Base-by-base conservation (phyloP, 1,140 invertebrate species). In the Pentalonia nigronervosa region DNA sequence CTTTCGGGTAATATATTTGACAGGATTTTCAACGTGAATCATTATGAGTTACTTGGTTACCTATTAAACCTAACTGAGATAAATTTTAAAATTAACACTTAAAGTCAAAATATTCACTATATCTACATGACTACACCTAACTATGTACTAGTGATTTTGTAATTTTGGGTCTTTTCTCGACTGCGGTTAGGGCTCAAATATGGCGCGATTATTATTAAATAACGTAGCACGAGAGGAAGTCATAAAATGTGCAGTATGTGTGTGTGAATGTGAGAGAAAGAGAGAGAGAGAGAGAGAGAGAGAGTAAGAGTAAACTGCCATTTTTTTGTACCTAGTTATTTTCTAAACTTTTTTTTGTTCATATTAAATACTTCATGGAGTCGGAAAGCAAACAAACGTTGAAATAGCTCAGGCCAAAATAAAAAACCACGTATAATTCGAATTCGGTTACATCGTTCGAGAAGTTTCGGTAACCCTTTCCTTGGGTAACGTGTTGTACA, bases 401-500 rank as follows among this genome's bases (percentile, higher is more conserved):
- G 14, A 76, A 76, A 76, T 76, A 76, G 60, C 60, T n/a, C 60
- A n/a, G 6, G 60, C n/a, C n/a, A n/a, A 76, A 41, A 41, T 41
- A 41, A 76, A 76, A 17, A 76, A 76, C 30, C 60, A n/a, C 60
- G n/a, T 14, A 45, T 21, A 4, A 11, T 89, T 25, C 6, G 48
- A 89, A 89, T 53, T 53, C 48, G 48, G 87, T 53, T 36, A 87
- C 48, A 87, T 8, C 17, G 17, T 50, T 47, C 17, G 11, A 87
- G 30, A 48, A 47, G 45, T 50, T 88, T 21, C 21, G n/a, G 87
- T 36, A 89, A 89, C 87, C 87, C 48, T 89, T 89, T 30, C 53
- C 34, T 25, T 14, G 47, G 47, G 67, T 48, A 23, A 50, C 21
- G 84, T 11, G 21, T 83, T 47, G 23, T 53, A 47, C 60, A 83